These are phyloP conservation scores for Heterodera carotae DNA, from an alignment of 1,140 invertebrate species.

Conservation along the genomic window DNA sequence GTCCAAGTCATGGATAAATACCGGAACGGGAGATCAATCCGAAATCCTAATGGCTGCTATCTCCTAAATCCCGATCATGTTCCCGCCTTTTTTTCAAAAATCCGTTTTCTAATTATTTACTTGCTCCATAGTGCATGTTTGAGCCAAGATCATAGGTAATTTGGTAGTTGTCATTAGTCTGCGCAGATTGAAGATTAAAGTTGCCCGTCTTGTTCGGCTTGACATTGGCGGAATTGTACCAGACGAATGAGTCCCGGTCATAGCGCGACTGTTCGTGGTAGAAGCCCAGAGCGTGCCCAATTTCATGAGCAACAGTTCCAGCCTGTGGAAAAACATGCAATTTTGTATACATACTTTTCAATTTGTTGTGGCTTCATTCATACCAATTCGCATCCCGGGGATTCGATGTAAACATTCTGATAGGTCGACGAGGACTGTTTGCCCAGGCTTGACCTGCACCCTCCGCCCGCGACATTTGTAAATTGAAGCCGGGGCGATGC, in stretches of 20 bases:
- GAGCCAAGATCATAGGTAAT: slow-evolving; percentile 30
- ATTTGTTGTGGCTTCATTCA: too few relatives aligned
- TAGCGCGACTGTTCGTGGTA: slow-evolving; percentile 19
- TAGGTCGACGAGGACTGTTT: not conserved
- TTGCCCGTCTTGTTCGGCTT: not conserved
- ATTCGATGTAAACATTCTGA: not conserved
- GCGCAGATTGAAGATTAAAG: slow-evolving; percentile 14
- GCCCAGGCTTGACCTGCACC: slow-evolving; percentile 4
- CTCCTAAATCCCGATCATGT: too few relatives aligned
- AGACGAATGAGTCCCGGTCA: slow-evolving; percentile 31
- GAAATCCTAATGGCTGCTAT: too few relatives aligned
- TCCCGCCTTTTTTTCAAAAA: not conserved
- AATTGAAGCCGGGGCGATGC: slow-evolving; percentile 52
- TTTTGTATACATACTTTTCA: too few relatives aligned
- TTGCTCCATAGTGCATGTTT: slow-evolving; percentile 33
- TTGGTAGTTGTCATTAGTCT: not conserved
- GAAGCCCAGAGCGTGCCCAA: slow-evolving; percentile 34
- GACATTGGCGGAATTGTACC: not conserved
- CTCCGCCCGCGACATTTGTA: slow-evolving; percentile 44
- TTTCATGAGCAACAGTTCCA: slow-evolving; percentile 29
- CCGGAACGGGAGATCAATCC: too few relatives aligned
- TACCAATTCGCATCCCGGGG: too few relatives aligned
- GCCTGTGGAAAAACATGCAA: slow-evolving; percentile 13
- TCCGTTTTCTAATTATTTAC: not conserved
- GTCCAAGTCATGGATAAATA: too few relatives aligned